Evolutionary conservation across 2,113 vertebrate species (phyloP), one percentile per base, ranked within the genome.

Genomic region (Podarcis cretensis): DNA sequence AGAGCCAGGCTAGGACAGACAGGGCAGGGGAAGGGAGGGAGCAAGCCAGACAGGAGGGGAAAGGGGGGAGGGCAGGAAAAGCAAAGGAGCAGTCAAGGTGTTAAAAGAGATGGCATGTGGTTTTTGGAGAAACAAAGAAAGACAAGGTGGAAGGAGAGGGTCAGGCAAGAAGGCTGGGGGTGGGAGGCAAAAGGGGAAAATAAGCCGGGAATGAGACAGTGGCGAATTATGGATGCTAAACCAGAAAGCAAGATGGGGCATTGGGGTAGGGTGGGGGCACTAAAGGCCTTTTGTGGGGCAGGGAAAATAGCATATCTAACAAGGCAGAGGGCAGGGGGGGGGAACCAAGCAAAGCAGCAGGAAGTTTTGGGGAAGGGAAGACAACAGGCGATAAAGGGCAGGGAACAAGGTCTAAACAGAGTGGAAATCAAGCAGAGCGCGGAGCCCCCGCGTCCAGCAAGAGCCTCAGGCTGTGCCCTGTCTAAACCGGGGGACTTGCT

Each of bases 1-100:
- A 93, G 93, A 81, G 43, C 48, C 86, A 87, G 77, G 86, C 32
- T 63, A 74, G 79, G 79, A 66, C 63, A 69, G 85, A 69, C 48
- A 54, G 75, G 65, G 76, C 37, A n/a, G 3, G 27, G 37, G 83
- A 25, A 16, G 68, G 86, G 77, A 25, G 35, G 4, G 10, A 73
- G 86, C 21, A 65, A 82, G 30, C 54, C 78, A 81, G 78, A 37
- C 25, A 23, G n/a, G 40, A 54, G 63, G 40, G 32, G 54, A 25
- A 23, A 54, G 40, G 63, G 32, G 48, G 30, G 69, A 66, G 78
- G 12, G 59, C 59, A 30, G 63, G 54, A 43, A 71, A 87, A 23
- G 27, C n/a, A 32, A 40, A 59, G 78, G 37, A 63, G 63, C 23
- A 40, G 48, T 35, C 9, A 75, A 75, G 69, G 87, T 75, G 69